Percentiles rank a stretch among this genome's conserved stretches.
These are phyloP conservation scores for Stylophora pistillata DNA, from an alignment of 64 coral and sea anemone genomes.

Conservation along the genomic window DNA sequence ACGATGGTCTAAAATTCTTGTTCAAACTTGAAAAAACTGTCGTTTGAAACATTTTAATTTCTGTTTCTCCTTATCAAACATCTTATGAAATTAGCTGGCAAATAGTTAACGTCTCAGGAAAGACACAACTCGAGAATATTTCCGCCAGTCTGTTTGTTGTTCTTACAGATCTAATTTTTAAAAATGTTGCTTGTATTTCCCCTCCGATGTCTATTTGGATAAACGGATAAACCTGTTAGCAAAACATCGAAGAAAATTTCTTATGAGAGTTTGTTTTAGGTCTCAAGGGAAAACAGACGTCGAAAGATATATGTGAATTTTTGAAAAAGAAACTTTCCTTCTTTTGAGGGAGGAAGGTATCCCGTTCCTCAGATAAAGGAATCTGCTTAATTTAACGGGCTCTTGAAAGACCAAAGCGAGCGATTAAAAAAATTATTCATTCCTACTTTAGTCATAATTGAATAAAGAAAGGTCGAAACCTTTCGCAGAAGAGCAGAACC, in stretches of 20 bases:
- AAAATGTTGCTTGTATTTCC: background rate
- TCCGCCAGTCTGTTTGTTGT: background rate
- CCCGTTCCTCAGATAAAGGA: no score
- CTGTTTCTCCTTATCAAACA: no score
- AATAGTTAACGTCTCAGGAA: background rate
- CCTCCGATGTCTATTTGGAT: background rate
- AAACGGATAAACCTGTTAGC: background rate
- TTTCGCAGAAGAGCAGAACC: no score
- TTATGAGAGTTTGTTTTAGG: background rate
- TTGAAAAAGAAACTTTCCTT: background rate
- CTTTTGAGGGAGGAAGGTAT: background rate
- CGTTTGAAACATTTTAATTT: no score
- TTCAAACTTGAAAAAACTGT: no score
- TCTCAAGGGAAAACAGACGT: background rate
- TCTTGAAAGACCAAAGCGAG: no score
- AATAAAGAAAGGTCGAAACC: no score
- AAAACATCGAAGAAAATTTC: background rate
- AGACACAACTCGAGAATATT: background rate
- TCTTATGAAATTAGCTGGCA: no score
- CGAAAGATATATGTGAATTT: background rate
- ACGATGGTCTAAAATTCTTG: no score
- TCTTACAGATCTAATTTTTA: background rate
- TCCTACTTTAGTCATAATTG: no score
- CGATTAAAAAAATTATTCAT: no score
- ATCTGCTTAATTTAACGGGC: no score